Percentiles rank a stretch among this genome's conserved stretches.
These are phyloP conservation scores for Eupithecia centaureata DNA, from an alignment of 2,888 invertebrate genomes.

Conservation along the genomic window DNA sequence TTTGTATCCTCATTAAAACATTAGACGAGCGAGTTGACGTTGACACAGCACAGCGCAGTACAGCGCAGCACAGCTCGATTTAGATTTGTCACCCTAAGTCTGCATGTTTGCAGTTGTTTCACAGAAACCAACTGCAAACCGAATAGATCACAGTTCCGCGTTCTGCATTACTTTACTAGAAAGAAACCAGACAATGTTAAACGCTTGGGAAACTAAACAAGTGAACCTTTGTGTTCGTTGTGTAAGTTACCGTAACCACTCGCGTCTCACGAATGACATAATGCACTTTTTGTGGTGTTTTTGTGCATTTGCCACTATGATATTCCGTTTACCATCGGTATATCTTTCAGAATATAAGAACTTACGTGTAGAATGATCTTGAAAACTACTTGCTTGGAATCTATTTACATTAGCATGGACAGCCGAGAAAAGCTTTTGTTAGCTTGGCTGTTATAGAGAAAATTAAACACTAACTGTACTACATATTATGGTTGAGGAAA, in stretches of 20 bases:
- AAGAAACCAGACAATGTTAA: constrained; percentile 69
- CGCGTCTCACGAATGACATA: constrained; percentile 49
- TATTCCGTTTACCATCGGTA: background rate
- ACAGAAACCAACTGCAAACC: constrained; percentile 39
- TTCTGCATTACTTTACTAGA: constrained; percentile 30
- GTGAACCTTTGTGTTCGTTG: constrained; percentile 64
- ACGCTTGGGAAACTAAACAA: constrained; percentile 70
- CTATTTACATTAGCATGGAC: too few relatives aligned
- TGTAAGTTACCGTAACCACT: constrained; percentile 42
- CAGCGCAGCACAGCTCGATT: too few relatives aligned
- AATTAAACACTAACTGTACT: too few relatives aligned
- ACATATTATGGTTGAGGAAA: too few relatives aligned
- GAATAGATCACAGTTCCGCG: constrained; percentile 49
- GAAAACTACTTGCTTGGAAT: too few relatives aligned
- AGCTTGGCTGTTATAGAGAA: background rate
- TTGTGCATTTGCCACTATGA: constrained; percentile 17
- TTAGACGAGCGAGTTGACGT: too few relatives aligned
- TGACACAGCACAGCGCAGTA: too few relatives aligned
- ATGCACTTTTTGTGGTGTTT: constrained; percentile 41
- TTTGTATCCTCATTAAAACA: too few relatives aligned
- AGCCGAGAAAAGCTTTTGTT: background rate
- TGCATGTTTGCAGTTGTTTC: background rate
- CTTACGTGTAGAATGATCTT: too few relatives aligned
- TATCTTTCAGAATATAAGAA: background rate
- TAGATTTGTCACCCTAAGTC: too few relatives aligned